Evolutionary conservation across 2,113 vertebrate species (phyloP).

Genomic region (Panurus biarmicus): DNA sequence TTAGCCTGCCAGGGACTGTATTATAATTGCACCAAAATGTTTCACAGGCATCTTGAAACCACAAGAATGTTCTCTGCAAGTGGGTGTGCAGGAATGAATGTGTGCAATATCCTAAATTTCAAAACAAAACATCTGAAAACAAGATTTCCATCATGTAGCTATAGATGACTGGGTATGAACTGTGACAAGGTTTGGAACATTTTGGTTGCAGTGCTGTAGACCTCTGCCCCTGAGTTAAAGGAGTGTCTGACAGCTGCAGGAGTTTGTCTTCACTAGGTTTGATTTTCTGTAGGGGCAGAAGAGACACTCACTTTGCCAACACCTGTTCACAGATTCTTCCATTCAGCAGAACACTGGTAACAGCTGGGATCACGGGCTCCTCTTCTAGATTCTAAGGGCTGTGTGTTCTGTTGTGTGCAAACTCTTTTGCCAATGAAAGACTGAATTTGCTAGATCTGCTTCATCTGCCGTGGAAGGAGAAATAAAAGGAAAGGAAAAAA

Average conservation of each 20-base stretch:
- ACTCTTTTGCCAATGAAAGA: background rate
- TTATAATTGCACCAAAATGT: background rate
- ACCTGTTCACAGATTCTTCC: background rate
- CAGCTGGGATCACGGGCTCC: background rate
- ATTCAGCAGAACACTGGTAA: background rate
- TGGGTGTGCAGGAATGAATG: background rate
- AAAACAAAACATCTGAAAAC: background rate
- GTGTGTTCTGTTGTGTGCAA: background rate
- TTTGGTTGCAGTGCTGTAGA: background rate
- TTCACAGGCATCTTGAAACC: background rate
- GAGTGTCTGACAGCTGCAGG: background rate
- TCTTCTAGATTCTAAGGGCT: background rate
- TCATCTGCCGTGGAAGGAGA: background rate
- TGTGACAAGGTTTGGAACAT: background rate
- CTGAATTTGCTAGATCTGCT: background rate
- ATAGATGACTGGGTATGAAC: background rate
- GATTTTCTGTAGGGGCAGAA: background rate
- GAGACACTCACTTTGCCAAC: background rate
- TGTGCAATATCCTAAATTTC: background rate
- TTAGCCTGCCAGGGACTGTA: background rate
- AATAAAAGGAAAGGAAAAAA: background rate
- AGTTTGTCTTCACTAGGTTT: background rate
- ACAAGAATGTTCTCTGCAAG: background rate
- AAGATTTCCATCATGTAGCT: background rate
- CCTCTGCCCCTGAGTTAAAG: background rate